Conservation (phyloP, 2,888 invertebrate genomes). For the Drosophila parthenogenetica region DNA sequence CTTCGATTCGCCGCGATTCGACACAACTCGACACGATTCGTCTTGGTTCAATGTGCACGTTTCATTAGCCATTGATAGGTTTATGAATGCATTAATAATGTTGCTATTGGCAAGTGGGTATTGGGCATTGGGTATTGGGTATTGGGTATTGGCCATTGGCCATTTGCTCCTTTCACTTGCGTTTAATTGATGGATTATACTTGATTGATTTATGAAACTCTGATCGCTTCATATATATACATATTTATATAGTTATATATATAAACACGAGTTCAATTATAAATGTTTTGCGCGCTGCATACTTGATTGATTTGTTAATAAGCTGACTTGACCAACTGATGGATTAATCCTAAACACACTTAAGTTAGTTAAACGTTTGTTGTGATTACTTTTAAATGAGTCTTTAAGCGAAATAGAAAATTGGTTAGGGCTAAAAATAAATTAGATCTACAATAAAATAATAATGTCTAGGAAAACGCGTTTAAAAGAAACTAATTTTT, state of each 20-base stretch:
- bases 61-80: constrained; percentile 64
- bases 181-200: constrained; percentile 67
- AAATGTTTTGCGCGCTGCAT: constrained; percentile 31
- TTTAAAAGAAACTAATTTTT: too few species aligned
- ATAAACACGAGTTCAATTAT: constrained; percentile 39
- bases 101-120: constrained; percentile 5
- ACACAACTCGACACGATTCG: not conserved
- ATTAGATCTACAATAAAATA: too few species aligned
- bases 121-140: not conserved
- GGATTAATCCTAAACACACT: constrained; percentile 22
- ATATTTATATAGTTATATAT: not conserved
- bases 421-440: too few species aligned
- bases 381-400: not conserved
- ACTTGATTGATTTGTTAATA: constrained; percentile 57
- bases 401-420: too few species aligned
- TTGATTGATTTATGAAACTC: constrained; percentile 66
- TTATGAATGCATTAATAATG: constrained; percentile 64
- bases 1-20: not conserved
- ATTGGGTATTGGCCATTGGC: constrained; percentile 3
- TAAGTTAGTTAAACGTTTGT: not conserved
- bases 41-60: constrained; percentile 38
- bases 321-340: constrained; percentile 35
- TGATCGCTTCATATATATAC: not conserved
- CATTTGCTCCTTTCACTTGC: constrained; percentile 22
- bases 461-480: too few species aligned